Base-by-base conservation (phyloP, 2,113 vertebrate species). In the Gobiocypris rarus region DNA sequence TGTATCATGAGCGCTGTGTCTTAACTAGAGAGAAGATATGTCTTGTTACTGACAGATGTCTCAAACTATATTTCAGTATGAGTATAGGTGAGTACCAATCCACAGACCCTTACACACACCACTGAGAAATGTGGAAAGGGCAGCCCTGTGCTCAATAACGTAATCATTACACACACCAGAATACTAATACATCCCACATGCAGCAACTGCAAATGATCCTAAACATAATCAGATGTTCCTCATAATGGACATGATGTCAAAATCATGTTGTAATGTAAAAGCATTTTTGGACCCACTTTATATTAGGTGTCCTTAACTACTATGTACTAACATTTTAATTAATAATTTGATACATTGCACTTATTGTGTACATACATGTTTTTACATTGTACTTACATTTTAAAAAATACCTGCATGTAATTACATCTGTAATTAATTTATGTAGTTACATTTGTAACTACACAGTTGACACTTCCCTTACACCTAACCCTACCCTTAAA, bases 211-310 rank as follows among this genome's bases (percentile, higher is more conserved):
- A 11, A 70, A 31, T 38, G 56, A 52, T 45, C 41, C 48, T 41
- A 79, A 19, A 26, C 41, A 45, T 26, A 13, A 45, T 48, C 41
- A 73, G 41, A 73, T 73, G 41, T 73, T 45, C 10, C 69, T 45
- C n/a, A 73, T 48, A 73, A 73, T 24, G 2, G 69, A 48, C 11
- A 48, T 45, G 41, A 73, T 73, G 69, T 73, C 38, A 73, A 22
- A 11, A 71, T 43, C 67, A 71, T 43, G 34, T 34, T 22, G 38
- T 7, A 43, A 41, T 34, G 3, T 34, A 1, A 67, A 69, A 70
- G 34, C 19, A 41, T 22, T n/a, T n/a, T n/a, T n/a, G n/a, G n/a
- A n/a, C n/a, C n/a, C n/a, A n/a, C n/a, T n/a, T n/a, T n/a, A n/a
- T n/a, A n/a, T n/a, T n/a, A n/a, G n/a, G n/a, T n/a, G n/a, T n/a